Percentiles rank a stretch among this genome's conserved stretches.
Conservation (phyloP, 2,888 invertebrate species). For the Oscheius sp. region DNA sequence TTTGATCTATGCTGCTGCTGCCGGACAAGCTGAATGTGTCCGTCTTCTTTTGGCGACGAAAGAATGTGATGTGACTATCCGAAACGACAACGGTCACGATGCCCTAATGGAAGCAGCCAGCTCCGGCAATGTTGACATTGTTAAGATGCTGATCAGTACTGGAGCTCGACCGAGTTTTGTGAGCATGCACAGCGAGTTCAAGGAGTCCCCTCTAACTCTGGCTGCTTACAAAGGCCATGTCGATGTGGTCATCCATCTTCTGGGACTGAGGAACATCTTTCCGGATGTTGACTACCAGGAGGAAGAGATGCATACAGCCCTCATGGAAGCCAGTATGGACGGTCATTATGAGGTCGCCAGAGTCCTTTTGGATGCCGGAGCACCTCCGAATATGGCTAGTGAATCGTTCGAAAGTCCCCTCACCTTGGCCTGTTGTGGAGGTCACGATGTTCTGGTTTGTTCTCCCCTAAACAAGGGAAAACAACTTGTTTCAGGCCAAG, state of each 20-base stretch:
- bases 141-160: constrained; percentile 52
- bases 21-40: constrained; percentile 85
- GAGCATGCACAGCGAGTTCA: constrained; percentile 81
- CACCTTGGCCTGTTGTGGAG: constrained; percentile 97
- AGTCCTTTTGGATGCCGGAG: constrained; percentile 92
- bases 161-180: constrained; percentile 46
- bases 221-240: constrained; percentile 95
- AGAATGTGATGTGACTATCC: constrained; percentile 91
- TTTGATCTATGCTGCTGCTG: constrained; percentile 94
- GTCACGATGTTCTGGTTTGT: constrained; percentile 91
- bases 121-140: constrained; percentile 74
- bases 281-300: constrained; percentile 37
- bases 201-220: constrained; percentile 93
- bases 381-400: constrained; percentile 98
- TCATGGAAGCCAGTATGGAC: constrained; percentile 99
- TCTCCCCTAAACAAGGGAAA: neutral
- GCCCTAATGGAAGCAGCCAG: constrained; percentile 79
- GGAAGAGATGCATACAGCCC: constrained; percentile 95
- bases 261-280: constrained; percentile 74
- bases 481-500: constrained; percentile 76
- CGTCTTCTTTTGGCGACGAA: constrained; percentile 81
- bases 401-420: constrained; percentile 99
- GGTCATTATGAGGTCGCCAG: constrained; percentile 89
- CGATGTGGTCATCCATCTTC: constrained; percentile 94
- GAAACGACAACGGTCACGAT: constrained; percentile 99